Evolutionary conservation across 2,797 vertebrate species (phyloP).

Genomic region (Numenius phaeopus): DNA sequence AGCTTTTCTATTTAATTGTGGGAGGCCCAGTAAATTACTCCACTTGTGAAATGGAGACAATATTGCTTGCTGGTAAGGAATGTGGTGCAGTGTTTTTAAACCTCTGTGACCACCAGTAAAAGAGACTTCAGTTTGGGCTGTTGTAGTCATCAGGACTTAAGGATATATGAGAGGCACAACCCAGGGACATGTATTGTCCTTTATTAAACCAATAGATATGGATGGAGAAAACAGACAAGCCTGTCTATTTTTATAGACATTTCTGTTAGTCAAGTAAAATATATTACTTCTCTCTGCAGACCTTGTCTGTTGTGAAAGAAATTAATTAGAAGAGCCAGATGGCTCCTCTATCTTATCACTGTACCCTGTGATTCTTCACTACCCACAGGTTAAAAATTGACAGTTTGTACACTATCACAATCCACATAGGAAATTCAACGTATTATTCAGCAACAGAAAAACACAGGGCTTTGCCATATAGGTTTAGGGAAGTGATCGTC

Average conservation of each 20-base stretch:
- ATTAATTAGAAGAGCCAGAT: not conserved
- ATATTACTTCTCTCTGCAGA: not conserved
- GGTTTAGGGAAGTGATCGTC: not conserved
- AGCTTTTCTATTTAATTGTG: not conserved
- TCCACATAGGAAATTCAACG: not conserved
- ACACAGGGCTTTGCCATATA: not conserved
- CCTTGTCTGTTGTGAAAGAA: not conserved
- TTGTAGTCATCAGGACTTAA: not conserved
- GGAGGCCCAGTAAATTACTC: not conserved
- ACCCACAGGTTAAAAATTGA: not conserved
- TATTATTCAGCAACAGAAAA: not conserved
- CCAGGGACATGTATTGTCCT: not conserved
- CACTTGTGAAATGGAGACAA: not conserved
- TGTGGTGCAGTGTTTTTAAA: not conserved
- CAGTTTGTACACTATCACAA: not conserved
- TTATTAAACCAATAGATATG: not conserved
- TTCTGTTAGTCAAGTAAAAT: not conserved
- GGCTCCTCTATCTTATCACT: not conserved
- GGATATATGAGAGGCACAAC: not conserved
- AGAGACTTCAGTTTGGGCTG: not conserved
- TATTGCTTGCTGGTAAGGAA: not conserved
- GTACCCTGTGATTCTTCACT: not conserved
- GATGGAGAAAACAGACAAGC: not conserved
- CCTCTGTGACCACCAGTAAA: not conserved
- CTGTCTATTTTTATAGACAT: not conserved